A percentile compares a stretch with the other conserved stretches of the same genome.
phyloP scores from a whole-genome alignment of 1,140 invertebrate genomes.

The Berghia stephanieae region DNA sequence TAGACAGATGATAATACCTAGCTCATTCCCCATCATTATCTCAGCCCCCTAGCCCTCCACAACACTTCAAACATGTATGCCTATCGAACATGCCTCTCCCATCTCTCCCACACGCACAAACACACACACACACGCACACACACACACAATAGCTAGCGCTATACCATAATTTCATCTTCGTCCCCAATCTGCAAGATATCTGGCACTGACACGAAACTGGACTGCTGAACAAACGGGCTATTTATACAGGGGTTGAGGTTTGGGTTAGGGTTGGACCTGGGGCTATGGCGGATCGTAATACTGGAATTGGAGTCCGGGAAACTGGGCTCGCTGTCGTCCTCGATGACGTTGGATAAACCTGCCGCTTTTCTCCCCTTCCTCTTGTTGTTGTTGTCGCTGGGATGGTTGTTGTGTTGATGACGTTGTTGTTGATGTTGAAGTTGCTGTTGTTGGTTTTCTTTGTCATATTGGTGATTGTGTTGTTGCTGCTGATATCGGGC shows the following conservation, averaged over 20 bases:
- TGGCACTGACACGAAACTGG: slow-evolving; percentile 30
- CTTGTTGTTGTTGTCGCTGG: neutral
- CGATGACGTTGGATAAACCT: neutral
- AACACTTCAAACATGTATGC: neutral
- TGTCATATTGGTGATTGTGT: too few species aligned
- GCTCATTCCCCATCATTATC: neutral
- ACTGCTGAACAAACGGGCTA: slow-evolving; percentile 29
- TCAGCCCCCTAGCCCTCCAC: neutral
- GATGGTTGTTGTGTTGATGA: neutral
- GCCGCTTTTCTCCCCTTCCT: neutral
- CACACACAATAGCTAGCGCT: neutral
- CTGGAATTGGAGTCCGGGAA: slow-evolving; percentile 13
- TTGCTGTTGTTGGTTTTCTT: too few species aligned
- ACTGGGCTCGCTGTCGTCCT: slow-evolving; percentile 12
- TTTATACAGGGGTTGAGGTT: neutral
- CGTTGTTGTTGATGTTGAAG: too few species aligned
- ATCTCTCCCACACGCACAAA: neutral
- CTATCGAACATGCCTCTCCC: neutral
- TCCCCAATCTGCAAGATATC: slow-evolving; percentile 1
- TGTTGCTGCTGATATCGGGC: neutral
- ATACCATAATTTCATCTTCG: slow-evolving; percentile 46
- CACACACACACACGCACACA: neutral
- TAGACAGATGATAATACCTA: neutral
- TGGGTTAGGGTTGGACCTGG: neutral
- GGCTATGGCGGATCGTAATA: neutral